Percentiles rank a stretch among this genome's conserved stretches.
phyloP scores from a whole-genome alignment of 2,888 invertebrate genomes.

The Polia nebulosa region DNA sequence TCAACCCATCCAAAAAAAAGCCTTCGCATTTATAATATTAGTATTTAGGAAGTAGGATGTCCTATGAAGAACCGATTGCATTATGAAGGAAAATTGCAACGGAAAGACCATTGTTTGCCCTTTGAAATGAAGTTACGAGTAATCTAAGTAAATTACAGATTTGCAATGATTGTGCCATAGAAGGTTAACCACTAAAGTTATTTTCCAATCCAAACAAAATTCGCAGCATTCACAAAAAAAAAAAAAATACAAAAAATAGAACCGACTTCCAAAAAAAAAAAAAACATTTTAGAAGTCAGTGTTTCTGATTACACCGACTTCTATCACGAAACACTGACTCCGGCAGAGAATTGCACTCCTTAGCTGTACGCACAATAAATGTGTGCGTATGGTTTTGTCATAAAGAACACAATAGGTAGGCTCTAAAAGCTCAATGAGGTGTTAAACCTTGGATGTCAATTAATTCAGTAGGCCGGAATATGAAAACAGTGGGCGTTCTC shows the following conservation, averaged over 20 bases:
- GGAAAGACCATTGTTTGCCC: neutral
- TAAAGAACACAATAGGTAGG: neutral
- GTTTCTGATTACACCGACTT: too few relatives aligned
- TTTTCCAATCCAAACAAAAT: neutral
- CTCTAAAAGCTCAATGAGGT: neutral
- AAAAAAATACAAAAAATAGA: too few relatives aligned
- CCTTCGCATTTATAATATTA: too few relatives aligned
- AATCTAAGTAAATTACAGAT: neutral
- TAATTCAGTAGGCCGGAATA: conserved; percentile 7
- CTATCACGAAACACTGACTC: too few relatives aligned
- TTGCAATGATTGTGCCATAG: neutral
- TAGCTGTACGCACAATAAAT: neutral
- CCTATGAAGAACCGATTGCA: neutral
- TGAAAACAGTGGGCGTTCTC: conserved; percentile 26
- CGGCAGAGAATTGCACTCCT: too few relatives aligned
- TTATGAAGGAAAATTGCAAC: neutral
- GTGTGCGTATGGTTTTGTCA: too few relatives aligned
- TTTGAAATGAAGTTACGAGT: conserved; percentile 2
- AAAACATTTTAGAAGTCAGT: too few relatives aligned
- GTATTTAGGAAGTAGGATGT: too few relatives aligned
- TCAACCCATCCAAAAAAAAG: too few relatives aligned
- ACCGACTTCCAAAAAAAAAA: too few relatives aligned
- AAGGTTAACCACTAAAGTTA: neutral
- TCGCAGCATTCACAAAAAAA: neutral
- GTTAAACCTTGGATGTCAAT: neutral